Evolutionary conservation across 2,888 invertebrate genomes (phyloP), one percentile per base, ranked within the genome.

Genomic region (Heteropelma amictum): DNA sequence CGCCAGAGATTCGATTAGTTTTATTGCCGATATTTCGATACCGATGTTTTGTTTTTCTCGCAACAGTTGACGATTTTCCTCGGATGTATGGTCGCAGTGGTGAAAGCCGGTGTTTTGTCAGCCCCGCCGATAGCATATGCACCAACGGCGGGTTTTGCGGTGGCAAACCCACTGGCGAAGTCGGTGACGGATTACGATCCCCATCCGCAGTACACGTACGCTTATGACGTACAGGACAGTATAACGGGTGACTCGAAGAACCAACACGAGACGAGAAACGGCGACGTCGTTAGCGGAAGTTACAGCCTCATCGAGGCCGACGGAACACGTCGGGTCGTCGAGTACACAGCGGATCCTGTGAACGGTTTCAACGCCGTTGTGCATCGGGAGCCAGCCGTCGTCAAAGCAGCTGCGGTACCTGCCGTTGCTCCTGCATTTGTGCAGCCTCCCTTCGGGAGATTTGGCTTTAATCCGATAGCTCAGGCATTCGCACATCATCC

Each of bases 331-430:
- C 80, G 87, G 12, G 76, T 85, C 40, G 87, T 87, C 47, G 86
- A 87, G 30, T 87, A 87, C 73, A 83, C 83, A 0, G 87, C 87
- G 0, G 88, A 88, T 65, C 81, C 88, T 1, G 67, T 88, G 30
- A 87, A 88, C 65, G 87, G 87, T 51, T 87, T 87, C 72, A 87
- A 87, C 69, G 87, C 87, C 2, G 83, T 87, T 3, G 87, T 87
- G 0, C 87, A 86, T 53, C 81, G 86, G 12, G 86, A 87, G 72
- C 87, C 86, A 3, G 82, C 84, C 0, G 76, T 87, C 8, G 70
- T 86, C 2, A 83, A 81, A 63, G 77, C n/a, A n/a, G n/a, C 78
- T 6, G 78, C 71, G 0, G 30, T 75, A 6, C 80, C 81, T 4
- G 77, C 69, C 0, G 60, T n/a, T n/a, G n/a, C 79, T 19, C 73